Base-by-base conservation (phyloP, 2,888 invertebrate species). In the Cantharis rustica region DNA sequence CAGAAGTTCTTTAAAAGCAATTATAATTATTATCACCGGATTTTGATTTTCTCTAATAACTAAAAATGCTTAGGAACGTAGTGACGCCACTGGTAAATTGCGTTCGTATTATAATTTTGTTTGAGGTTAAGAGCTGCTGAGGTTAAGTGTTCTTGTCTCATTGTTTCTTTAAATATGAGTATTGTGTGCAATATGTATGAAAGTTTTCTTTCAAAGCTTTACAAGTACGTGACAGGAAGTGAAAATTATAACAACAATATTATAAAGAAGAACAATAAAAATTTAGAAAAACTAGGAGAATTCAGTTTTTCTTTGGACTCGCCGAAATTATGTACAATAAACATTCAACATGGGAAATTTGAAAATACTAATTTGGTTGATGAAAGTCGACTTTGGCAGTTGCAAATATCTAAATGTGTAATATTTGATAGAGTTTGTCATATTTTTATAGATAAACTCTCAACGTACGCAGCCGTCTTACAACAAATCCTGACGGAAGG, bases 261-360 rank as follows among this genome's bases (percentile, higher is more conserved):
- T 27, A 87, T 94, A 61, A 92, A 92, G 86, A 90, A 90, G 83
- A 92, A 93, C 83, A 89, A 87, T 1, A 91, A 91, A 80, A 90
- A 91, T 80, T 86, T 93, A 7, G 84, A 88, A 73, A 84, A 85
- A 61, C 86, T 89, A 64, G 94, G 94, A 10, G 95, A 95, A 79
- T 87, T 93, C 4, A 93, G 92, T 88, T 93, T 94, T 86, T 91
- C 92, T 10, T 86, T 89, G 75, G 89, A 88, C 69, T 82, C 26
- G 15, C 27, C 69, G 15, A 17, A 27, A 2, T 61, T 68, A 3
- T 17, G 17, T 16, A 15, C 10, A 13, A 10, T 3, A 62, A 20
- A 26, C 11, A 16, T 69, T n/a, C 13, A 47, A 10, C 10, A 68
- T 13, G 10, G 31, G 47, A 23, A 70, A 3, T 17, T 26, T 64